These are phyloP conservation scores for Acestrorhynchus altus DNA, from an alignment of 2,797 vertebrate species.

Conservation along the genomic window DNA sequence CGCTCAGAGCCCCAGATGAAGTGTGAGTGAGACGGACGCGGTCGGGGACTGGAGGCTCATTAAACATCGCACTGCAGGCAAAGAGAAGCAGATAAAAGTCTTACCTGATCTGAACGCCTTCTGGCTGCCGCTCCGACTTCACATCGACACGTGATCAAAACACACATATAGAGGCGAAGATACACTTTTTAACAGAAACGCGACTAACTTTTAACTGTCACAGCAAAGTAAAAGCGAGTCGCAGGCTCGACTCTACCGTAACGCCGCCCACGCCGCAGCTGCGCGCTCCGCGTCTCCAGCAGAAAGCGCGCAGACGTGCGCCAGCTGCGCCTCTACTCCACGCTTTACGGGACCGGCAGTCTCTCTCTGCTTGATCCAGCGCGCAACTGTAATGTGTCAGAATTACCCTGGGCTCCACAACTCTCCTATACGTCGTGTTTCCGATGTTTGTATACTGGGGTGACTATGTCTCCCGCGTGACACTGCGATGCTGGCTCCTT, in stretches of 20 bases:
- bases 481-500: constrained; percentile 8
- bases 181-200: constrained; percentile 25
- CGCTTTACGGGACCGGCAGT: not conserved
- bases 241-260: constrained; percentile 13
- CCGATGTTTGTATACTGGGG: too few relatives aligned
- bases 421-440: not conserved
- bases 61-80: not conserved
- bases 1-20: not conserved
- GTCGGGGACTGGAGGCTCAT: not conserved
- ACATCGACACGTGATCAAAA: constrained; percentile 24
- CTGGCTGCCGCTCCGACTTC: constrained; percentile 8
- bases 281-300: not conserved
- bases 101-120: constrained; percentile 38
- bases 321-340: not conserved
- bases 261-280: not conserved
- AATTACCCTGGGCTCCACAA: not conserved
- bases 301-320: not conserved
- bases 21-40: not conserved
- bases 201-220: constrained; percentile 24
- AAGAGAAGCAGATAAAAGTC: not conserved
- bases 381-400: not conserved
- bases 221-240: not conserved
- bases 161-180: constrained; percentile 23
- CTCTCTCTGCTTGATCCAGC: not conserved
- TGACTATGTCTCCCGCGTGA: not conserved